Base-by-base conservation (phyloP, 2,113 vertebrate species). In the Epinephelus cyanopodus region DNA sequence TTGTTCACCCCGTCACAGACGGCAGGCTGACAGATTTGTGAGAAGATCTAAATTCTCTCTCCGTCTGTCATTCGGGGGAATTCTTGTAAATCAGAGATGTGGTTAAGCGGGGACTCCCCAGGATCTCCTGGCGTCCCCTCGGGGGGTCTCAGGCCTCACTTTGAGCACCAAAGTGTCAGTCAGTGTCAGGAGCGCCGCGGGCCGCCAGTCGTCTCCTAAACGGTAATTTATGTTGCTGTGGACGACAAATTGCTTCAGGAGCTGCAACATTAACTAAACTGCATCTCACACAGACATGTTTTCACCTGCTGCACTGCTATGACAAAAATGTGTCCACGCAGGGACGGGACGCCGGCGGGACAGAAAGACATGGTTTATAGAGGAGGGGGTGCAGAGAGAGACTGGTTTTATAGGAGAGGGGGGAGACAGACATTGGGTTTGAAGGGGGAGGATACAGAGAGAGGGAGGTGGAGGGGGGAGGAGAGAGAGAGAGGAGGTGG, bases 281-380 rank as follows among this genome's bases (percentile, higher is more conserved):
- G 86, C 74, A 63, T 88, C 82, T 90, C 77, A 82, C 74, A 77
- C 78, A 64, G 67, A 74, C 94, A 57, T 93, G 94, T 95, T 93
- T 94, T 89, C 92, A 94, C 94, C 92, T 95, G 95, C 90, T 91
- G 78, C 69, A 10, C 79, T 93, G 79, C 91, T 92, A 95, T 95
- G 92, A 84, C 86, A 94, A 89, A 90, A 92, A 95, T 95, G 93
- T 87, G 87, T 18, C 48, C 13, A 10, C 7, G 42, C 42, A 45
- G 42, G 42, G 42, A 45, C 45, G 45, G 13, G 45, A 14, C 45
- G 45, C 13, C 13, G 15, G 14, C 13, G 48, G 48, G 48, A 50
- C 4, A 5, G 14, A 50, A 17, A 69, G 66, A 45, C 89, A 39
- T 86, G 72, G 53, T 70, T 74, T 67, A 50, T 2, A 1, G 8